Evolutionary conservation across 2,888 invertebrate genomes (phyloP), one percentile per base, ranked within the genome.

Genomic region (Leucoptera coffeella): DNA sequence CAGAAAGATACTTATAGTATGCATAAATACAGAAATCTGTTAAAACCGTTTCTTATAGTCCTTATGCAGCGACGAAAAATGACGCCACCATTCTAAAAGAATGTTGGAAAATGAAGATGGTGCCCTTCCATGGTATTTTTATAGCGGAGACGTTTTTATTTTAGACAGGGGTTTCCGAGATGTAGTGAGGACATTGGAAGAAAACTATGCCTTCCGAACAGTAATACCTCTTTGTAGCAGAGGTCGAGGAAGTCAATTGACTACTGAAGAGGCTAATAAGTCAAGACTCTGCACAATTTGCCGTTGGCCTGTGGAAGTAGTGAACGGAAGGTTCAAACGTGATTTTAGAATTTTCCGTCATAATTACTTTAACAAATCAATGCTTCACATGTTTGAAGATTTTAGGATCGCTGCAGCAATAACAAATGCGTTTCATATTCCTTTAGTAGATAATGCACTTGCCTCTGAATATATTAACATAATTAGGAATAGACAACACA

Each of bases 21-120:
- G 9, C 38, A 37, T 21, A 39, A 39, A 30, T 37, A 30, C 23
- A 31, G 32, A 10, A 41, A 38, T 21, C 20, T 37, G 2, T 4
- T 36, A 12, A 39, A 39, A 32, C 35, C 37, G 10, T 37, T 39
- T 33, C 12, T 40, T 26, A 31, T 40, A 12, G 36, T n/a, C 35
- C 38, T 10, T 32, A 34, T 34, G 26, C 35, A 26, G 36, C 36
- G 10, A 36, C 34, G 11, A 32, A 21, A 12, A 31, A 23, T 6
- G 34, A 35, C 30, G 32, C 34, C n/a, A 20, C 23, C 10, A 34
- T 34, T 20, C 29, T 38, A 26, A 29, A 24, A 22, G 20, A 14
- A 24, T 31, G 22, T 22, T 26, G 29, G 22, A 29, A 11, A 15
- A 30, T 13, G 26, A 13, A 24, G 14, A 24, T 4, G 22, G 12